Evolutionary conservation across 1,140 invertebrate species (phyloP).

Genomic region (Saxidomus purpurata): DNA sequence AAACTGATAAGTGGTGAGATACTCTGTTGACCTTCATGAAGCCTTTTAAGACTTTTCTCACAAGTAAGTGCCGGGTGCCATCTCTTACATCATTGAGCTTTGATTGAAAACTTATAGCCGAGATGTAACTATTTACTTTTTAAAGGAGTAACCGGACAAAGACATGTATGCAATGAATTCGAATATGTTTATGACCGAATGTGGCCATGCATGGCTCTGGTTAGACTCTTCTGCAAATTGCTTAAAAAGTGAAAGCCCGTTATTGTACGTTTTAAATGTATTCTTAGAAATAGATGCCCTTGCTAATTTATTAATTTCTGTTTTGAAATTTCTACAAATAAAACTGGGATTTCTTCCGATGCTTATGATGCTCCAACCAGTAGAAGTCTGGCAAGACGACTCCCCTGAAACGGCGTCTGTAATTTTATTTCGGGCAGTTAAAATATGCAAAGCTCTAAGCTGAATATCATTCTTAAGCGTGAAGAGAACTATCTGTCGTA

Average conservation of each 20-base stretch:
- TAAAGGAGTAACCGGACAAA: background rate
- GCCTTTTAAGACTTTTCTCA: background rate
- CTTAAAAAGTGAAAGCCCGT: background rate
- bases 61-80: background rate
- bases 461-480: background rate
- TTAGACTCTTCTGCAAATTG: background rate
- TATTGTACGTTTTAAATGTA: background rate
- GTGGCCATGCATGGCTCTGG: background rate
- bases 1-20: background rate
- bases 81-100: background rate
- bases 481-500: background rate
- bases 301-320: constrained; percentile 12
- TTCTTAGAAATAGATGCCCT: background rate
- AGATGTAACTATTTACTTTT: background rate
- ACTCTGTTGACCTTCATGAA: background rate
- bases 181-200: background rate
- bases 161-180: background rate
- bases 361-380: background rate
- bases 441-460: constrained; percentile 5
- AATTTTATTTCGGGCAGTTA: background rate
- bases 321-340: background rate
- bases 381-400: background rate
- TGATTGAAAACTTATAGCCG: background rate
- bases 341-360: constrained; percentile 9
- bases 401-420: background rate